Conservation (phyloP, 1,140 invertebrate species). For the Anthonomus grandis region DNA sequence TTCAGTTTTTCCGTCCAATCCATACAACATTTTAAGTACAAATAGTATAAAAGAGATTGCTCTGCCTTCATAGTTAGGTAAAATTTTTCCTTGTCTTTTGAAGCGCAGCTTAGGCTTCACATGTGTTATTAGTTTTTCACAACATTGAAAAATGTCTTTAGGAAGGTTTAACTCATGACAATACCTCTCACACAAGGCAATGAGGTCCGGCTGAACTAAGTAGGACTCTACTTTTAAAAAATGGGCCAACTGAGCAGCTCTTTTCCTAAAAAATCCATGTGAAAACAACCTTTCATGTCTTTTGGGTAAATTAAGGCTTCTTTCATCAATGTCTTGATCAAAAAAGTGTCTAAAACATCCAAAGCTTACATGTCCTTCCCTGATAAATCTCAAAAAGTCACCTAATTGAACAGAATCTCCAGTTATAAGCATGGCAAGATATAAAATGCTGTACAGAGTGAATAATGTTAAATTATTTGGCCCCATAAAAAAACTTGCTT, state of each 20-base stretch:
- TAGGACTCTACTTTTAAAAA: slow-evolving; percentile 48
- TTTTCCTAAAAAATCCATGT: slow-evolving; percentile 43
- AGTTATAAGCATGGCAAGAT: slow-evolving; percentile 56
- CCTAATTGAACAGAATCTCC: slow-evolving; percentile 56
- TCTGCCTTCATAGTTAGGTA: slow-evolving; percentile 61
- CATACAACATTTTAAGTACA: slow-evolving; percentile 59
- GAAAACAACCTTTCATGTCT: slow-evolving; percentile 45
- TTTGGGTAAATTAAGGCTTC: slow-evolving; percentile 38
- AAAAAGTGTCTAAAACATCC: slow-evolving; percentile 55
- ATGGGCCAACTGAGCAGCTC: slow-evolving; percentile 43
- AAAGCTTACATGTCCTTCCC: slow-evolving; percentile 59
- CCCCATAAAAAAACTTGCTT: slow-evolving; percentile 40
- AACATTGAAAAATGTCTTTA: slow-evolving; percentile 29
- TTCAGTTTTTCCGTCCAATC: slow-evolving; percentile 62
- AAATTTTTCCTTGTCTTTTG: slow-evolving; percentile 9
- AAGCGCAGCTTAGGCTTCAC: slow-evolving; percentile 29
- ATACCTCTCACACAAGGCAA: slow-evolving; percentile 51
- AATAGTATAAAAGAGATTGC: slow-evolving; percentile 62
- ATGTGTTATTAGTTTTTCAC: slow-evolving; percentile 31
- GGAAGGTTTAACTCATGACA: slow-evolving; percentile 57
- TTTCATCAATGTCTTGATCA: slow-evolving; percentile 47
- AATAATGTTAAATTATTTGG: slow-evolving; percentile 47
- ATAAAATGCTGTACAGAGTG: slow-evolving; percentile 53
- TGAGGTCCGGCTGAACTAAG: slow-evolving; percentile 51
- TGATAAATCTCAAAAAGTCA: slow-evolving; percentile 58